These are phyloP conservation scores for Heliconius ethilla DNA, from an alignment of 2,888 invertebrate species.

Conservation along the genomic window DNA sequence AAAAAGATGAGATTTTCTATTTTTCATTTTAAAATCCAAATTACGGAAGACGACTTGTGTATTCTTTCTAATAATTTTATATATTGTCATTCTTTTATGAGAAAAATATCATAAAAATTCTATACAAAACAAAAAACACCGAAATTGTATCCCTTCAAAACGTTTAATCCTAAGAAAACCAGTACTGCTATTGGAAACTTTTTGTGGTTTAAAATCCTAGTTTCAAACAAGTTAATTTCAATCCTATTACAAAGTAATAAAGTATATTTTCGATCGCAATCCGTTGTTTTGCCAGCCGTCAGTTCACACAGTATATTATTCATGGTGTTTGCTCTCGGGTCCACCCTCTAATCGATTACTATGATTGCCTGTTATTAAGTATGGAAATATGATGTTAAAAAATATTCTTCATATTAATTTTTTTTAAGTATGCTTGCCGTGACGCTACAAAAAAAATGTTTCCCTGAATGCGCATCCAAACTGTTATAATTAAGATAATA, in stretches of 20 bases:
- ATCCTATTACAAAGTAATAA: not conserved
- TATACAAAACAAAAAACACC: not conserved
- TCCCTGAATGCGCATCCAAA: no score
- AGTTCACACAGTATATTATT: constrained; percentile 52
- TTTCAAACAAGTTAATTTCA: not conserved
- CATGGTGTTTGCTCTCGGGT: constrained; percentile 55
- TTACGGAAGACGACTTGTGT: no score
- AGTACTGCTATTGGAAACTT: constrained; percentile 19
- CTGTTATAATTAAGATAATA: no score
- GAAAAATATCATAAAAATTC: no score
- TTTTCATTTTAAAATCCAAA: no score
- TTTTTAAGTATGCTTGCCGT: no score
- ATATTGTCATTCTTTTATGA: not conserved
- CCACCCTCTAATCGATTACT: constrained; percentile 54
- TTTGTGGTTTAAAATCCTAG: constrained; percentile 19
- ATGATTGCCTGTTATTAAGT: constrained; percentile 40
- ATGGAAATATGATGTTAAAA: constrained; percentile 7
- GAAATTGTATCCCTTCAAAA: constrained; percentile 9
- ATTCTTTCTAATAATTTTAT: not conserved
- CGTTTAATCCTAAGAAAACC: constrained; percentile 28
- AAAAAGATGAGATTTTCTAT: no score
- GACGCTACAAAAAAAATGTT: no score
- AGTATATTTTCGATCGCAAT: not conserved
- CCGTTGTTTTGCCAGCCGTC: constrained; percentile 29
- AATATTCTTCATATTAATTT: no score